Conservation (phyloP, 2,797 vertebrate genomes). For the Typhlichthys subterraneus region DNA sequence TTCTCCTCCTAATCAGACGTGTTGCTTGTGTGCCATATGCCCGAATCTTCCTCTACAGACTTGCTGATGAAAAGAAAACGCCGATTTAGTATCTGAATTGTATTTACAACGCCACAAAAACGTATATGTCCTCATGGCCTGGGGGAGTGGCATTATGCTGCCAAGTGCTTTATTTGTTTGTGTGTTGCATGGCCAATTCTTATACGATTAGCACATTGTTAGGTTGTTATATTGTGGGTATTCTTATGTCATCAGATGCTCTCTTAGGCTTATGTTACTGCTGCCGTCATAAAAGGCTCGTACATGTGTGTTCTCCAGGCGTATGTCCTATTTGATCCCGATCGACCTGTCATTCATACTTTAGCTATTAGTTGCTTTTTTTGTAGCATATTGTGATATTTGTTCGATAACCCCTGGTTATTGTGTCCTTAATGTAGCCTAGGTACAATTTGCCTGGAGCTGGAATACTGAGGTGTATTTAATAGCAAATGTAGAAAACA, state of each 20-base stretch:
- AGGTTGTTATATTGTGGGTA: slow-evolving; percentile 28
- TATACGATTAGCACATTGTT: slow-evolving; percentile 11
- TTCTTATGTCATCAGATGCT: slow-evolving; percentile 55
- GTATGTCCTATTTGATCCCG: slow-evolving; percentile 39
- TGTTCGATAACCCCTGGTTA: slow-evolving; percentile 11
- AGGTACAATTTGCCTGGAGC: slow-evolving; percentile 19
- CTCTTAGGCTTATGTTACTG: slow-evolving; percentile 16
- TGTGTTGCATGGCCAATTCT: slow-evolving; percentile 40
- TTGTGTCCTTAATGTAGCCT: slow-evolving; percentile 18
- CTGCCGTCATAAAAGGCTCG: not conserved
- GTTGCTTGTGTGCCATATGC: slow-evolving; percentile 58
- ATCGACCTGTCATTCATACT: slow-evolving; percentile 30
- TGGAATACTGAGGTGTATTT: slow-evolving; percentile 11
- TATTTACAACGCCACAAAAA: slow-evolving; percentile 25
- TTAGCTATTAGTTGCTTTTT: slow-evolving; percentile 37
- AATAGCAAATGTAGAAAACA: slow-evolving; percentile 29
- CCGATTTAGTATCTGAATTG: slow-evolving; percentile 37
- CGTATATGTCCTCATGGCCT: slow-evolving; percentile 49
- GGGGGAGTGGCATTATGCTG: slow-evolving; percentile 34
- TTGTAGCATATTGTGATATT: slow-evolving; percentile 38
- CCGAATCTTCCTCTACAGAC: slow-evolving; percentile 60
- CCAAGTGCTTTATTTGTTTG: slow-evolving; percentile 38
- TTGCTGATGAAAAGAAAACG: slow-evolving; percentile 42
- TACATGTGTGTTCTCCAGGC: slow-evolving; percentile 11
- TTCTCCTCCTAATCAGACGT: slow-evolving; percentile 46